These are phyloP conservation scores for Lamprotornis superbus DNA, from an alignment of 2,113 vertebrate genomes.

Conservation along the genomic window DNA sequence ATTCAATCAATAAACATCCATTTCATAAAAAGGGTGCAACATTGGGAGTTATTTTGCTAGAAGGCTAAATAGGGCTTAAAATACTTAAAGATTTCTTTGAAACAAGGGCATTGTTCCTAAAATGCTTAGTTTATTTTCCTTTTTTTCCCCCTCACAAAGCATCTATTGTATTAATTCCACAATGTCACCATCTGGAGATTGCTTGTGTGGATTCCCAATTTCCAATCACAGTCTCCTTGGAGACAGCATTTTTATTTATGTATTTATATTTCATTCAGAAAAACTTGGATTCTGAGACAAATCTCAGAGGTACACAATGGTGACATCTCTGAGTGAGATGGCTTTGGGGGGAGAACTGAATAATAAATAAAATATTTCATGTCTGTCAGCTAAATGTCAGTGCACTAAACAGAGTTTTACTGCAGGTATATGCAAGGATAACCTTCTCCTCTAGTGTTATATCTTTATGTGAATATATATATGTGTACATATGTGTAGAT, in stretches of 20 bases:
- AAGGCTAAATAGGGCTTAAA: background rate
- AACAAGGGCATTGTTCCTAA: background rate
- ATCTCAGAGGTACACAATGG: background rate
- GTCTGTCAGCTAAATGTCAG: background rate
- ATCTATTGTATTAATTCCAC: background rate
- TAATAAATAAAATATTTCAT: background rate
- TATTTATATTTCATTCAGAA: background rate
- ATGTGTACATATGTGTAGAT: rapidly evolving
- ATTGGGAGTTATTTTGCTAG: background rate
- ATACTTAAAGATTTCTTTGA: background rate
- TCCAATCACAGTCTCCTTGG: background rate
- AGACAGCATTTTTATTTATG: background rate
- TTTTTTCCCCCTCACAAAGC: background rate
- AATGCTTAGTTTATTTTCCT: background rate
- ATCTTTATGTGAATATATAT: background rate
- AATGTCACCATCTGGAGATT: background rate
- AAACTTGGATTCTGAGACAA: background rate
- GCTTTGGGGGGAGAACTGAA: background rate
- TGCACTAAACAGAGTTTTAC: background rate
- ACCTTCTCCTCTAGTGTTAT: background rate
- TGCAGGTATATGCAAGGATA: background rate
- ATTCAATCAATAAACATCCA: background rate
- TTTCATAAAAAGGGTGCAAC: background rate
- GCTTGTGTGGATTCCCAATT: background rate
- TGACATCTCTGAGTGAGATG: background rate